Evolutionary conservation across 2,113 vertebrate genomes (phyloP).

Genomic region (Chascanopsetta lugubris): DNA sequence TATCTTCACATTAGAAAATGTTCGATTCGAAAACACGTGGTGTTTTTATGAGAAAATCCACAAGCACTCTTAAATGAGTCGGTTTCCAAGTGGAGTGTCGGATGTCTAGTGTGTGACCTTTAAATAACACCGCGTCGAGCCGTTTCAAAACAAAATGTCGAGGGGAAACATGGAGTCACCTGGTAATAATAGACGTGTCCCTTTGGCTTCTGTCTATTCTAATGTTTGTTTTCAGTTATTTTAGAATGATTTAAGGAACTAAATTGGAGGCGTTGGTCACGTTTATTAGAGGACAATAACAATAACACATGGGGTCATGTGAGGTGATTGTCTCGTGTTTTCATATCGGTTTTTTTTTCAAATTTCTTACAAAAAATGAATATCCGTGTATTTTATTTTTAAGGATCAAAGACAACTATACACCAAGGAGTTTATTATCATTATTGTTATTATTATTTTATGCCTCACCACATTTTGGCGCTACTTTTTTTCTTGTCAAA

Average conservation of each 20-base stretch:
- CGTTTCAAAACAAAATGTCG: too few species aligned
- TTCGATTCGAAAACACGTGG: neutral
- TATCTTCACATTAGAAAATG: neutral
- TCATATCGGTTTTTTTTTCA: neutral
- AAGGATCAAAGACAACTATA: too few species aligned
- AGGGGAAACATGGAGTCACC: too few species aligned
- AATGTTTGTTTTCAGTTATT: too few species aligned
- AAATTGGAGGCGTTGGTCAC: neutral
- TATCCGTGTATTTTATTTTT: too few species aligned
- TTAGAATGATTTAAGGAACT: neutral
- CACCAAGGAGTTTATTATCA: too few species aligned
- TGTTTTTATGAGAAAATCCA: rapidly evolving
- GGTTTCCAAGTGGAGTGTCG: neutral
- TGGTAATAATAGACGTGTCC: too few species aligned
- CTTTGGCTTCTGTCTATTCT: too few species aligned
- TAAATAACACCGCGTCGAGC: neutral
- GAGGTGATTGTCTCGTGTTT: neutral
- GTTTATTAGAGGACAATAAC: neutral
- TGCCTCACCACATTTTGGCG: too few species aligned
- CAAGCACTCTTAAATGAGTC: neutral
- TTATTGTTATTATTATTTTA: too few species aligned
- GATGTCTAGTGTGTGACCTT: neutral
- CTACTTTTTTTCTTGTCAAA: too few species aligned
- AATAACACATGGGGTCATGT: neutral
- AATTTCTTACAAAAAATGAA: neutral